These are phyloP conservation scores for Agriotes lineatus DNA, from an alignment of 2,888 invertebrate species.

Conservation along the genomic window DNA sequence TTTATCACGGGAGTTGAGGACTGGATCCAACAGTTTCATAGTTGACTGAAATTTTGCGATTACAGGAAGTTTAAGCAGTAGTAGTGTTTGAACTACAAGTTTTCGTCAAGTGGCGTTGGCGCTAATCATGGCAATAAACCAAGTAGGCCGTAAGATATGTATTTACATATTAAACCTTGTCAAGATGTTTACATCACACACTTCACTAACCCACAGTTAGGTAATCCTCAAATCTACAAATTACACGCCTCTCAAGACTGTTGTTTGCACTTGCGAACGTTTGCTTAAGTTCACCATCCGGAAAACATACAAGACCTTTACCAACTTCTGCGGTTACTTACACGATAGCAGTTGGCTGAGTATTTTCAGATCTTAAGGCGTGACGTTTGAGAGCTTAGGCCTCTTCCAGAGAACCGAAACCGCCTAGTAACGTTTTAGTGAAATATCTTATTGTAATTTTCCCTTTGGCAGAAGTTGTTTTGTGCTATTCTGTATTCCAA, in stretches of 20 bases:
- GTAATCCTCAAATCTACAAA: constrained; percentile 16
- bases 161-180: constrained; percentile 20
- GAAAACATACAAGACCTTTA: background rate
- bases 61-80: too few relatives aligned
- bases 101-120: background rate
- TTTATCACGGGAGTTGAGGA: too few relatives aligned
- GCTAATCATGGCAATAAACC: background rate
- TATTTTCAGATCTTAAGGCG: background rate
- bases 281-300: background rate
- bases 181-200: constrained; percentile 20
- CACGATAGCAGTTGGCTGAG: background rate
- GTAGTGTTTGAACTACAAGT: background rate
- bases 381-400: background rate
- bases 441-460: background rate
- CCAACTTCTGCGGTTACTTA: background rate
- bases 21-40: too few relatives aligned
- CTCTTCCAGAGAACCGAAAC: background rate
- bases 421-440: background rate
- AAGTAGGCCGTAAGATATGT: constrained; percentile 7
- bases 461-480: background rate
- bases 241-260: constrained; percentile 12
- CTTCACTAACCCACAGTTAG: constrained; percentile 13
- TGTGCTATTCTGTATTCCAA: background rate
- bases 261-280: constrained; percentile 4
- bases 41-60: too few relatives aligned